Conservation (phyloP, 2,797 vertebrate species). For the Hemibagrus guttatus region DNA sequence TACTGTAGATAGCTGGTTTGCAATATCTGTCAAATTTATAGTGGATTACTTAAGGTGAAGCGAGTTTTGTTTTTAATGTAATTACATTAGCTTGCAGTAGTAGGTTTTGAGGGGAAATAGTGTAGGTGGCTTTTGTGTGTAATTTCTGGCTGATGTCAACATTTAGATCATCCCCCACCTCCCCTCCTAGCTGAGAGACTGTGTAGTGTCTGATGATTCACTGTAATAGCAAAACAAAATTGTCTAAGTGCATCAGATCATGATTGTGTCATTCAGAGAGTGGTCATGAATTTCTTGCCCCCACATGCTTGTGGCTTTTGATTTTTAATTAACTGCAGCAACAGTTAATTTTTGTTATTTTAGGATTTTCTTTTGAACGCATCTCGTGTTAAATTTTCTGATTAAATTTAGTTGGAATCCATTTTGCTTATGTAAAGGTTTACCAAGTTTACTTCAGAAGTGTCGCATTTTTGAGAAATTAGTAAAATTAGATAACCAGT, state of each 20-base stretch:
- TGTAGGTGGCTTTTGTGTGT: slow-evolving; percentile 49
- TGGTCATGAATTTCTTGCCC: slow-evolving; percentile 33
- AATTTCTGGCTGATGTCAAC: slow-evolving; percentile 54
- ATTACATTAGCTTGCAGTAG: slow-evolving; percentile 39
- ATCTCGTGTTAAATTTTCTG: neutral
- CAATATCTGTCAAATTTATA: slow-evolving; percentile 5
- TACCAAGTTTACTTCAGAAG: neutral
- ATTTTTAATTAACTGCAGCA: slow-evolving; percentile 19
- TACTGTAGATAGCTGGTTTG: neutral
- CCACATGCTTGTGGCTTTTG: slow-evolving; percentile 34
- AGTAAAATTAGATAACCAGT: neutral
- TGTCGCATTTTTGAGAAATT: neutral
- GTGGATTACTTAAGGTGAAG: slow-evolving; percentile 42
- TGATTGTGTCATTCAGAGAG: slow-evolving; percentile 41
- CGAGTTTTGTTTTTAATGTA: slow-evolving; percentile 47
- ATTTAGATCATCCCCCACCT: slow-evolving; percentile 40
- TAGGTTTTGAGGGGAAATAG: slow-evolving; percentile 51
- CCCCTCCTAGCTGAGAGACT: slow-evolving; percentile 17
- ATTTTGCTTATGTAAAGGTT: neutral
- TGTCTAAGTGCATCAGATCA: slow-evolving; percentile 38
- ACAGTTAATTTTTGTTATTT: neutral
- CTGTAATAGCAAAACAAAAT: slow-evolving; percentile 39
- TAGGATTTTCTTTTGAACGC: neutral
- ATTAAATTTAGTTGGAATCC: neutral
- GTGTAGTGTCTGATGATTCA: slow-evolving; percentile 48